Evolutionary conservation across 1,140 invertebrate species (phyloP).

Genomic region (Lanistes nyassanus): DNA sequence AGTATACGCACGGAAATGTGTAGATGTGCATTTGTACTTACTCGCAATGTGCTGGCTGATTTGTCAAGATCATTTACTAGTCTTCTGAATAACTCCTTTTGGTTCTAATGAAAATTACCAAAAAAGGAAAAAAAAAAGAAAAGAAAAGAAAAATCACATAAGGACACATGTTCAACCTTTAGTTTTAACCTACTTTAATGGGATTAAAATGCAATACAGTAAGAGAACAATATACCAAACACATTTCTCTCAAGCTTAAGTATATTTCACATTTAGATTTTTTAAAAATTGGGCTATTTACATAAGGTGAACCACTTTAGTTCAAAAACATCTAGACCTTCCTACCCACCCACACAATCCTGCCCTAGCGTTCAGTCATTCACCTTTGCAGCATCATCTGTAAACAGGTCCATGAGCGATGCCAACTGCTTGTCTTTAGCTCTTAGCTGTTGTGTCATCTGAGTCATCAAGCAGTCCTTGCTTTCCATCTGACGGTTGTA

Average conservation of each 20-base stretch:
- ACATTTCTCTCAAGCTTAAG: too few species aligned
- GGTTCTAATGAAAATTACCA: not conserved
- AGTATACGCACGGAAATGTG: too few species aligned
- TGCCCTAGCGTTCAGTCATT: not conserved
- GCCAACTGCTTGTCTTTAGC: constrained; percentile 24
- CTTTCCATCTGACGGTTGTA: constrained; percentile 13
- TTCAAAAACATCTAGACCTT: not conserved
- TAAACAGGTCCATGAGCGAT: constrained; percentile 17
- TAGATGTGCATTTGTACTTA: not conserved
- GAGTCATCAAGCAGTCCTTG: constrained; percentile 19
- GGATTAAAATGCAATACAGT: too few species aligned
- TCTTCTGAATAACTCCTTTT: constrained; percentile 8
- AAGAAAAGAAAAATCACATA: too few species aligned
- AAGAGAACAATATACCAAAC: too few species aligned
- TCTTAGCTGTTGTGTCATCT: constrained; percentile 17
- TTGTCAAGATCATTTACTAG: constrained; percentile 19
- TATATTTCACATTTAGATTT: too few species aligned
- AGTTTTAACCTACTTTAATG: too few species aligned
- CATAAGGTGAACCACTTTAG: not conserved
- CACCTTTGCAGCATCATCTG: constrained; percentile 16
- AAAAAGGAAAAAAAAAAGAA: too few species aligned
- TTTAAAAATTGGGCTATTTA: too few species aligned
- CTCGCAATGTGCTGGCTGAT: constrained; percentile 9
- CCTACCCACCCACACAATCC: not conserved
- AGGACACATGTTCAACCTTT: too few species aligned